Evolutionary conservation across 2,888 invertebrate species (phyloP), one percentile per base, ranked within the genome.

Genomic region (Pimpla rufipes): DNA sequence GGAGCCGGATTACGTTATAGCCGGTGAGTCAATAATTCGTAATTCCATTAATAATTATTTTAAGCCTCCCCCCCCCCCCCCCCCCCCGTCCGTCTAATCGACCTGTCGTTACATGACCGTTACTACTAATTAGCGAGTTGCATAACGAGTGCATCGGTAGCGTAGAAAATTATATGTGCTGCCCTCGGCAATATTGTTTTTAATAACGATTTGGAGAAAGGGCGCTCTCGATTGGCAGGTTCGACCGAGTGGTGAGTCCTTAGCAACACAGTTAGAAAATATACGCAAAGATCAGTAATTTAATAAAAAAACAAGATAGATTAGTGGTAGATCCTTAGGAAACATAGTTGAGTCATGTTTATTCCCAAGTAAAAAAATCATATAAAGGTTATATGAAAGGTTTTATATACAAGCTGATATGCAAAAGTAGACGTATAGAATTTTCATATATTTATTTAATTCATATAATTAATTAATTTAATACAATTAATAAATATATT

Each of bases 1-100:
- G 87, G 86, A 84, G 70, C 83, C 84, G 23, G 87, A 87, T 82
- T 85, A 85, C 75, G 76, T 86, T 78, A 85, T 87, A 71, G 81
- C 83, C 23, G 86, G 87, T 87, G 67, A 84, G 86, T 81, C 52
- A 40, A 62, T 50, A 23, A 57, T 40, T 10, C n/a, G 23, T 23
- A 45, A n/a, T 66, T 11, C 11, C 4, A 42, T 42, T 6, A 23
- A 45, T 66, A 8, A 37, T 18, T 3, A 29, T 64, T 37, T 18
- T 6, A 62, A 18, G 13, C n/a, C n/a, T n/a, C n/a, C n/a, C n/a
- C n/a, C n/a, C n/a, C 29, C 29, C 29, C 29, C 29, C 29, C 5
- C 40, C n/a, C 5, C n/a, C 42, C 40, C 64, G 21, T 40, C 62
- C 37, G 16, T n/a, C 40, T 21, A 50, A 75, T 59, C 8, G 47